A percentile compares a stretch with the other conserved stretches of the same genome.
Evolutionary conservation across 2,797 vertebrate species (phyloP).

Genomic region (Hippocampus kuda): DNA sequence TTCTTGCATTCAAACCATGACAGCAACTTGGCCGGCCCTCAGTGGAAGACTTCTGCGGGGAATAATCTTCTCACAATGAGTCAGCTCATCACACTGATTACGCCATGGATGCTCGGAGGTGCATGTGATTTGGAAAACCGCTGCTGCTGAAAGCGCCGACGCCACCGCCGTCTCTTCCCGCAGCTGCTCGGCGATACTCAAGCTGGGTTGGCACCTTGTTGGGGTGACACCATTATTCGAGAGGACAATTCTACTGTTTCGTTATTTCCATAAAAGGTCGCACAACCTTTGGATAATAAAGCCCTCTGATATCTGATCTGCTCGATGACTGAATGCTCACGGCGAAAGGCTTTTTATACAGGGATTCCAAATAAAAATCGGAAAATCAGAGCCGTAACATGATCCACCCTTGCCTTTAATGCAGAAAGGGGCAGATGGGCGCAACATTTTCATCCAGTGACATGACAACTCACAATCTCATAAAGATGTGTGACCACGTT

Average conservation of each 20-base stretch:
- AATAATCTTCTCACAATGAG: constrained; percentile 6
- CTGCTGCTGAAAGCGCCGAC: constrained; percentile 16
- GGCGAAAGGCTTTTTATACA: background rate
- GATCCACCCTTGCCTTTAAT: too few relatives aligned
- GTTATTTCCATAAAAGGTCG: background rate
- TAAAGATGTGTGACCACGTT: too few relatives aligned
- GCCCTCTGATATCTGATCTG: background rate
- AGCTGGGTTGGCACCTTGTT: constrained; percentile 28
- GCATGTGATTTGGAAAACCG: constrained; percentile 23
- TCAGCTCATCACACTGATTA: constrained; percentile 6
- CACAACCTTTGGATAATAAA: background rate
- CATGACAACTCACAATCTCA: background rate
- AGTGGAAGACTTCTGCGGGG: background rate
- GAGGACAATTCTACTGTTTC: background rate
- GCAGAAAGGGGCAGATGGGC: too few relatives aligned
- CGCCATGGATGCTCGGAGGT: constrained; percentile 12
- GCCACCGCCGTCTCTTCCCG: background rate
- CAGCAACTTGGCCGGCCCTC: constrained; percentile 2
- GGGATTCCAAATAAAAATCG: background rate
- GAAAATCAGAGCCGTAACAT: too few relatives aligned
- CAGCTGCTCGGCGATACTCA: background rate
- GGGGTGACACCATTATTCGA: constrained; percentile 8
- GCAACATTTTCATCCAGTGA: too few relatives aligned
- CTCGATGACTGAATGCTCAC: background rate
- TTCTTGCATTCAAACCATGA: constrained; percentile 6